A percentile compares a stretch with the other conserved stretches of the same genome.
Evolutionary conservation across 2,888 invertebrate species (phyloP).

Genomic region (Baccha elongata): DNA sequence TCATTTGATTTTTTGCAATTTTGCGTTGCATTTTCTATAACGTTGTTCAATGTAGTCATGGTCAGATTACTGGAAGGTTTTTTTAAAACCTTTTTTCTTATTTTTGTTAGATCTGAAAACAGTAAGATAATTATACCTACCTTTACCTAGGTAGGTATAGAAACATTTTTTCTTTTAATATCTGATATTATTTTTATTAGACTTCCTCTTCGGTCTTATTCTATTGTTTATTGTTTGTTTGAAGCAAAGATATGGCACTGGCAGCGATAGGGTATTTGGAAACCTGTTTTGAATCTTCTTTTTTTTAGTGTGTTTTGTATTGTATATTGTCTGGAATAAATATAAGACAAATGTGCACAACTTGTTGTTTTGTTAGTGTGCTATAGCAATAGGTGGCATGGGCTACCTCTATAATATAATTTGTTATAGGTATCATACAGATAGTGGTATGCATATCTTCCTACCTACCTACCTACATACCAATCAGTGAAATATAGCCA

Average conservation of each 20-base stretch:
- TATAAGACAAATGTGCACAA: background rate
- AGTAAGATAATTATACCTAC: background rate
- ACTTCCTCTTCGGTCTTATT: slow-evolving; percentile 38
- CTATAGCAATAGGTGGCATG: too few species aligned
- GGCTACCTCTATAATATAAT: too few species aligned
- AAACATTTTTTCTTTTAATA: background rate
- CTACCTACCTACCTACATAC: too few species aligned
- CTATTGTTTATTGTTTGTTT: too few species aligned
- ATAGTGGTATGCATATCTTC: too few species aligned
- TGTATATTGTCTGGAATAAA: slow-evolving; percentile 10
- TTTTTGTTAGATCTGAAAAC: background rate
- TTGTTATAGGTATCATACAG: too few species aligned
- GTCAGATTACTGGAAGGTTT: slow-evolving; percentile 7
- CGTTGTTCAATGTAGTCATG: too few species aligned
- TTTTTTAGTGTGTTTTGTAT: background rate
- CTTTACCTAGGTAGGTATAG: background rate
- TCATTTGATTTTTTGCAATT: slow-evolving; percentile 1
- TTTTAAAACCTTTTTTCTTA: background rate
- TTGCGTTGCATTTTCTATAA: slow-evolving; percentile 10
- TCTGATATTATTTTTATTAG: background rate
- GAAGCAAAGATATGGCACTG: slow-evolving; percentile 10
- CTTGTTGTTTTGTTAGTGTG: background rate
- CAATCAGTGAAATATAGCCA: too few species aligned
- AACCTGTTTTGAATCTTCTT: slow-evolving; percentile 53
- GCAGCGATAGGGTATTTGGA: slow-evolving; percentile 32